These are phyloP conservation scores for Apoda limacodes DNA, from an alignment of 2,888 invertebrate species.

Conservation along the genomic window DNA sequence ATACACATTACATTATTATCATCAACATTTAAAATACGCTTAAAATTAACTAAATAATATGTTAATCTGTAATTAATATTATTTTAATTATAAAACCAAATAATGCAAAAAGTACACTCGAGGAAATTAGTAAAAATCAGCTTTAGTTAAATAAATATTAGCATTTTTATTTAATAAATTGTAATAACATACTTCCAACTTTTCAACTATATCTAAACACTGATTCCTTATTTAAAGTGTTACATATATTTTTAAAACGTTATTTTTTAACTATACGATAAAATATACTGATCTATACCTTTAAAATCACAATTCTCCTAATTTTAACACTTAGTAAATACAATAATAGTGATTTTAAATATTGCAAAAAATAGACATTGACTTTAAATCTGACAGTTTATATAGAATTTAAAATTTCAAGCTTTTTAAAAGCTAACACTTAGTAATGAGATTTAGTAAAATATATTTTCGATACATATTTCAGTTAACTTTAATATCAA, in stretches of 20 bases:
- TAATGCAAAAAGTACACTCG: too few species aligned
- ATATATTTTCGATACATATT: too few species aligned
- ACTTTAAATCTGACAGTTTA: too few species aligned
- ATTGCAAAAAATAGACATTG: slow-evolving; percentile 59
- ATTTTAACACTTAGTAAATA: slow-evolving; percentile 51
- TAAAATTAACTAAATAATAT: too few species aligned
- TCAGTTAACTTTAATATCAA: too few species aligned
- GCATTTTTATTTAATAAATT: slow-evolving; percentile 20
- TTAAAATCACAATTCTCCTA: slow-evolving; percentile 68
- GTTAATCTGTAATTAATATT: too few species aligned
- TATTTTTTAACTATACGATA: slow-evolving; percentile 49
- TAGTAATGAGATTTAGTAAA: too few species aligned
- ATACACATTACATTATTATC: slow-evolving; percentile 54
- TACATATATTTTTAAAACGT: slow-evolving; percentile 51
- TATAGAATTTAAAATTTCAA: too few species aligned
- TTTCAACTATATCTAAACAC: slow-evolving; percentile 49
- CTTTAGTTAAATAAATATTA: neutral
- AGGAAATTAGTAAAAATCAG: too few species aligned
- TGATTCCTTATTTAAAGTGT: slow-evolving; percentile 42
- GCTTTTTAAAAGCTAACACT: too few species aligned
- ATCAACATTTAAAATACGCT: slow-evolving; percentile 55
- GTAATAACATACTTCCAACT: slow-evolving; percentile 46
- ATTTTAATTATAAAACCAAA: too few species aligned
- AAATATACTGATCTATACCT: slow-evolving; percentile 60
- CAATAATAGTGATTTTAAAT: slow-evolving; percentile 34